phyloP scores from a whole-genome alignment of 2,113 vertebrate genomes.

The Pogonocichla stellata region DNA sequence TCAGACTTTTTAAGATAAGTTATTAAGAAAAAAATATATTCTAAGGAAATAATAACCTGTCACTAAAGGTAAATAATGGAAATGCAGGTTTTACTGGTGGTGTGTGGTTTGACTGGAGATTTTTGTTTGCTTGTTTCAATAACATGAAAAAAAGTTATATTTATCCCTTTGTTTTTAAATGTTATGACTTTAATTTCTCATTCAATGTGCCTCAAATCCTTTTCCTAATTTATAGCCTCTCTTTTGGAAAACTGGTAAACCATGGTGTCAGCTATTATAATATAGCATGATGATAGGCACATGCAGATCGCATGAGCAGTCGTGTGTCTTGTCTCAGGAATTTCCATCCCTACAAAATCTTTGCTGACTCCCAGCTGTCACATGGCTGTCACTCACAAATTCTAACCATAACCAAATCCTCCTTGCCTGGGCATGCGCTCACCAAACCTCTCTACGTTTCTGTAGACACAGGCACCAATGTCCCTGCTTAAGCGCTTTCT shows the following conservation, averaged over 20 bases:
- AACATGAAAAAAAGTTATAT: conserved; percentile 7
- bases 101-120: not conserved
- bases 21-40: not conserved
- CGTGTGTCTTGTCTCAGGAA: conserved; percentile 18
- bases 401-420: conserved; percentile 57
- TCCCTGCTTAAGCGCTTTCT: not conserved
- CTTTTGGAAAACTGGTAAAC: conserved; percentile 53
- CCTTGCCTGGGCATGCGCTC: not conserved
- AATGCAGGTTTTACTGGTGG: not conserved
- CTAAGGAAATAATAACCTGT: not conserved
- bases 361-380: conserved; percentile 60
- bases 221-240: conserved; percentile 44
- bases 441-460: not conserved
- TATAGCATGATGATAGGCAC: conserved; percentile 39
- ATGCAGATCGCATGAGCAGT: conserved; percentile 33
- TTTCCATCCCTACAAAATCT: conserved; percentile 45
- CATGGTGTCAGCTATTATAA: conserved; percentile 61
- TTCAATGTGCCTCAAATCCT: not conserved
- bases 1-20: not conserved
- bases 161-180: not conserved
- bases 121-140: not conserved
- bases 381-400: conserved; percentile 62
- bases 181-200: conserved; percentile 27
- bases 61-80: not conserved
- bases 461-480: not conserved